phyloP scores from a whole-genome alignment of 2,113 vertebrate genomes.

The Gnathonemus echidnorhynchus region DNA sequence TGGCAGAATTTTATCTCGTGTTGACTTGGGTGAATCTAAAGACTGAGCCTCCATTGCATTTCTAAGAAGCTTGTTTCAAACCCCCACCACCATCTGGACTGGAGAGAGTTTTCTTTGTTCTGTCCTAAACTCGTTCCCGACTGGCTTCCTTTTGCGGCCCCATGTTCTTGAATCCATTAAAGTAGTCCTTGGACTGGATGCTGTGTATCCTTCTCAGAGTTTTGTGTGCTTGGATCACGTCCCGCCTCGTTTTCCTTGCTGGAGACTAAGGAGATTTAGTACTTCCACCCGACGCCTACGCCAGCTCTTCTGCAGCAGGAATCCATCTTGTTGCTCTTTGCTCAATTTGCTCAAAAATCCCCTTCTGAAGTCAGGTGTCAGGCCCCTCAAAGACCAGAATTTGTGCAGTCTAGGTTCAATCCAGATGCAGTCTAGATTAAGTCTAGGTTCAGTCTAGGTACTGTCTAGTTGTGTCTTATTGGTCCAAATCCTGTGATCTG shows the following conservation, averaged over 20 bases:
- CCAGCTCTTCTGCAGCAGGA: not conserved
- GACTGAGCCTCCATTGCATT: not conserved
- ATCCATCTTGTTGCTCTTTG: not conserved
- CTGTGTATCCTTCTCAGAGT: not conserved
- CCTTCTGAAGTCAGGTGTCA: not conserved
- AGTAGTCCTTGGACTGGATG: slow-evolving; percentile 3
- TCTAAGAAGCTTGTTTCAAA: not conserved
- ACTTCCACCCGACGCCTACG: not conserved
- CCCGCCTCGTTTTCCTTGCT: not conserved
- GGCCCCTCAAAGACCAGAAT: not conserved
- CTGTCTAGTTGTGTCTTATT: not conserved
- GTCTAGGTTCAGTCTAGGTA: not conserved
- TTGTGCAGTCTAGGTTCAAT: not conserved
- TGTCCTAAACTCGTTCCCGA: not conserved
- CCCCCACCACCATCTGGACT: not conserved
- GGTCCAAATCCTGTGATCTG: not conserved
- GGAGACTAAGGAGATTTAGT: slow-evolving; percentile 9
- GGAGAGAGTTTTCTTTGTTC: slow-evolving; percentile 3
- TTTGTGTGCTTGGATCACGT: not conserved
- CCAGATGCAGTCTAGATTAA: not conserved
- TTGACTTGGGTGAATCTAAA: not conserved
- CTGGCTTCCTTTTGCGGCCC: not conserved
- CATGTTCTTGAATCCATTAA: slow-evolving; percentile 6
- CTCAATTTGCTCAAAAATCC: not conserved
- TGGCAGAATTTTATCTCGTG: not conserved